Evolutionary conservation across 1,140 invertebrate genomes (phyloP).

Genomic region (Cydia pomonella): DNA sequence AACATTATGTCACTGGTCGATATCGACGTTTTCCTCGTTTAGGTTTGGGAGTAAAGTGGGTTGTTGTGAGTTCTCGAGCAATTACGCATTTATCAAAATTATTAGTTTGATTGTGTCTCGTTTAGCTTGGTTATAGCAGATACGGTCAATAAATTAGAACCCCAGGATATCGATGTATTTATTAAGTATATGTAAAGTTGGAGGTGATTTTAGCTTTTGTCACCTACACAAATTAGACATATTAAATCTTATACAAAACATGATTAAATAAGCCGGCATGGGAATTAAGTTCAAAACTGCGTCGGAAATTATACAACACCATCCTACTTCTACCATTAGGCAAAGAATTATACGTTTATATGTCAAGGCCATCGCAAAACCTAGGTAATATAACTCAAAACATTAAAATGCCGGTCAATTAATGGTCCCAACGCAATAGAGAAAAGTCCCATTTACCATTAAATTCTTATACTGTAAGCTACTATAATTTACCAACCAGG

Average conservation of each 20-base stretch:
- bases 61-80: background rate
- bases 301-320: too few species aligned
- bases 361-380: background rate
- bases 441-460: background rate
- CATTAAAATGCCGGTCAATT: background rate
- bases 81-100: slow-evolving; percentile 2
- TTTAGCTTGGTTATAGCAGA: background rate
- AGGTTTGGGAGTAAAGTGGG: background rate
- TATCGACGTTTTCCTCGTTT: slow-evolving; percentile 8
- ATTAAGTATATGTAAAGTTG: too few species aligned
- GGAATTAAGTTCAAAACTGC: too few species aligned
- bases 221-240: too few species aligned
- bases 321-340: background rate
- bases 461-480: background rate
- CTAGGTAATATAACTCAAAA: background rate
- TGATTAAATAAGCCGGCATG: too few species aligned
- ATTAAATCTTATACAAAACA: too few species aligned
- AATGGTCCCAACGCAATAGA: background rate
- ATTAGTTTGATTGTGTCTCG: background rate
- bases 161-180: too few species aligned
- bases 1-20: background rate
- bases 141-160: too few species aligned
- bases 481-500: background rate
- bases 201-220: too few species aligned
- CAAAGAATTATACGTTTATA: background rate